Base-by-base conservation (phyloP, 1,140 invertebrate genomes). In the Diplogasteroides magnus region DNA sequence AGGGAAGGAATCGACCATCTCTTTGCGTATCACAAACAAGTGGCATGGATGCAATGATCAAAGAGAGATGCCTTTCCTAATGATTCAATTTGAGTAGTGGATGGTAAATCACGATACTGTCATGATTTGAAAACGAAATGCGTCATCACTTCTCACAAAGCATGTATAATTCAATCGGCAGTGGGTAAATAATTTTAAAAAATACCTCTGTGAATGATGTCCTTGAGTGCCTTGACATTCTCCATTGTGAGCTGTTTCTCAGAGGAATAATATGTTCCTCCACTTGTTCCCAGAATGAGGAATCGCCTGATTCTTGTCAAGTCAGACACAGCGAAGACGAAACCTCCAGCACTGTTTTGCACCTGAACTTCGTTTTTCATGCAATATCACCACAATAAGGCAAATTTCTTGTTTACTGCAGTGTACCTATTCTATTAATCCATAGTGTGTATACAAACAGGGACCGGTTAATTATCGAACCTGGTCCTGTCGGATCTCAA, bases 331-430 rank as follows among this genome's bases (percentile, higher is more conserved):
- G 69, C 26, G 69, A 80, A 85, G 15, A 79, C 81, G 63, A 69
- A 85, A 25, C 83, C 84, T 14, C 83, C 84, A 23, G 80, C 80
- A 55, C 71, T 78, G 68, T 84, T 84, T 31, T 31, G 2, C 6
- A 82, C 77, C 74, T 83, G 75, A 14, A 48, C 19, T 13, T 31
- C 3, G 26, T 13, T 68, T 61, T 14, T 64, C n/a, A 28, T 2
- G 31, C 2, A 64, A 64, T 26, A 27, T 26, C 26, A 64, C 62
- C 62, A 48, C 31, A 31, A 64, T 37, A 11, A 64, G 19, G 13
- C 31, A 48, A 23, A 31, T 64, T 1, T 48, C 23, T 48, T 48
- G 23, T 15, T 31, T 37, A 15, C 37, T 23, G 2, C 31, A 64
- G 28, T 64, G 62, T 64, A 48, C 55, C 6, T 64, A 48, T 14